Evolutionary conservation across 2,113 vertebrate genomes (phyloP), one percentile per base, ranked within the genome.

Genomic region (Hipposideros armiger): DNA sequence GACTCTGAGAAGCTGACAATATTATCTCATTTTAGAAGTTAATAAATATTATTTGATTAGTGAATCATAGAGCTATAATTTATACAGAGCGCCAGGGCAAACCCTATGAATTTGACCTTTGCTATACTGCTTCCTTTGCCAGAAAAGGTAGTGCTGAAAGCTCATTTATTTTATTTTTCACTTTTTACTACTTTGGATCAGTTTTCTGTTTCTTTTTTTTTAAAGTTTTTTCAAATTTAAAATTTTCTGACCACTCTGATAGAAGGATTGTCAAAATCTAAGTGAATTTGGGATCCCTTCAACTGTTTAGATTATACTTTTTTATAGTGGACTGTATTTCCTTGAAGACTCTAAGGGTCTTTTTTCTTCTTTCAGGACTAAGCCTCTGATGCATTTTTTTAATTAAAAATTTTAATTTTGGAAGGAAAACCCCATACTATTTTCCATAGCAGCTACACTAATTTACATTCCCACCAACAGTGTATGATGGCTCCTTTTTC

Each of bases 81-180:
- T 72, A 52, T 74, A 52, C 4, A 8, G 32, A 52, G 8, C 24
- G 42, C 42, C 40, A 72, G 2, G 20, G 69, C 4, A 60, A 86
- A 45, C 5, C 5, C 3, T 60, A 2, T 70, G 32, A 24, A 58
- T 5, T 22, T 11, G 1, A 11, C 5, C 3, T 2, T 24, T 84
- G 11, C 3, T 36, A 6, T 30, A 45, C 3, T 24, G n/a, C 0
- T 76, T 36, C 52, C 40, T 52, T 82, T 74, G 77, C 45, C 30
- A 89, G 73, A 72, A 73, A 47, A 69, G 54, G 14, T 47, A 70
- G 67, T 73, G 15, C 30, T 40, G 13, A 91, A 91, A 72, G 13
- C 4, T 36, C 40, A 69, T 10, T 77, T 64, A 32, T n/a, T 10
- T 77, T 64, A 32, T n/a, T 56, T 56, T 45, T 70, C 5, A 87